Conservation (phyloP, 2,113 vertebrate species). For the Toxotes chatareus region DNA sequence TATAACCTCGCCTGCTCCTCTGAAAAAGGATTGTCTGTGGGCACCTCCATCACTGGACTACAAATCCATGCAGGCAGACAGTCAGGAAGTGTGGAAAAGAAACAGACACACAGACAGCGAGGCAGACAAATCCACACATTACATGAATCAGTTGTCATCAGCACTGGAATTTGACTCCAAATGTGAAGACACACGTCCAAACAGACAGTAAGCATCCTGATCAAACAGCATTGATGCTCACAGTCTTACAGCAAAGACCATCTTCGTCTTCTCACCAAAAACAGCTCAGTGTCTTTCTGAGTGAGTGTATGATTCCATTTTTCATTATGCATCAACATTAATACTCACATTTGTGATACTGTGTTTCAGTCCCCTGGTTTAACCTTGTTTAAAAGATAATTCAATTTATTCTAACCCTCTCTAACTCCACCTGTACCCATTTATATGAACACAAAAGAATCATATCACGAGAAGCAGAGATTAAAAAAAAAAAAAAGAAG, state of each 20-base stretch:
- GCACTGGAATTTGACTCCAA: not conserved
- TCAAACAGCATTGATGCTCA: slow-evolving; percentile 11
- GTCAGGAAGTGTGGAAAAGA: not conserved
- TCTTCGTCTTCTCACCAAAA: not conserved
- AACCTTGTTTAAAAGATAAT: not conserved
- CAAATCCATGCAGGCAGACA: slow-evolving; percentile 7
- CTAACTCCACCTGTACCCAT: not conserved
- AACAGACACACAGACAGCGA: slow-evolving; percentile 11
- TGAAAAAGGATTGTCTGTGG: slow-evolving; percentile 88
- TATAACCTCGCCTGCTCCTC: slow-evolving; percentile 93
- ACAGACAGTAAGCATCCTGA: not conserved
- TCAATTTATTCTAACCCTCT: not conserved
- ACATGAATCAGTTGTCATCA: not conserved
- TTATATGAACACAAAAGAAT: not conserved
- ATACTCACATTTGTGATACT: not conserved
- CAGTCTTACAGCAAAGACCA: not conserved
- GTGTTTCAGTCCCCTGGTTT: not conserved
- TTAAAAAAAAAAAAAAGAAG: not conserved
- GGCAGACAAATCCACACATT: slow-evolving; percentile 22
- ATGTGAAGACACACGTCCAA: not conserved
- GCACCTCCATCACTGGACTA: slow-evolving; percentile 98
- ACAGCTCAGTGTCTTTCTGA: not conserved
- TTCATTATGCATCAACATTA: not conserved
- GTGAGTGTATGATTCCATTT: not conserved
- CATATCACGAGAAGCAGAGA: not conserved